These are phyloP conservation scores for Cirrhinus molitorella DNA, from an alignment of 2,797 vertebrate genomes.

Conservation along the genomic window DNA sequence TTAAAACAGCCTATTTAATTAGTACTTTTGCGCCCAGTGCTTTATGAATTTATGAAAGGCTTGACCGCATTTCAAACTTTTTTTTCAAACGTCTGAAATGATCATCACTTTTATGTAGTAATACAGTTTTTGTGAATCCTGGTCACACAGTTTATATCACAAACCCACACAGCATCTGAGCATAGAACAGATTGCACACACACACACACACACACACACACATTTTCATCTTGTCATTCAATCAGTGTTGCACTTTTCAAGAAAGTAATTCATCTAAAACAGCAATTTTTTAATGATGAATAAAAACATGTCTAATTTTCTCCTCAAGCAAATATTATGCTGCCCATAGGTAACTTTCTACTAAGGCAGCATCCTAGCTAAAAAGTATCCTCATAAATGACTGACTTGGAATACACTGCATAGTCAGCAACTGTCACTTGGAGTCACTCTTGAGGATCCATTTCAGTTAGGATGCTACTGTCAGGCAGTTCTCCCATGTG, in stretches of 20 bases:
- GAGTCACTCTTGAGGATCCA: background rate
- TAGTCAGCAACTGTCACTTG: background rate
- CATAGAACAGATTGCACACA: conserved; percentile 14
- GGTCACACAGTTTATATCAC: conserved; percentile 29
- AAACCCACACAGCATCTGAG: conserved; percentile 44
- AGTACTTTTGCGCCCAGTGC: background rate
- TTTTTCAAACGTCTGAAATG: background rate
- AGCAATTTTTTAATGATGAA: background rate
- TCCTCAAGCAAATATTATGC: background rate
- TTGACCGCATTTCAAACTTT: background rate
- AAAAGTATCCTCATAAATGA: background rate
- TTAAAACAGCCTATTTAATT: background rate
- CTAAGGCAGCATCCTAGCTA: background rate
- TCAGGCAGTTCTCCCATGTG: background rate
- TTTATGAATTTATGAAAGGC: conserved; percentile 15
- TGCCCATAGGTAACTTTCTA: background rate
- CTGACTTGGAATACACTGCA: background rate
- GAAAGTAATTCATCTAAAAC: background rate
- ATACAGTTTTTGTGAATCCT: conserved; percentile 4
- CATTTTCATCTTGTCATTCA: background rate
- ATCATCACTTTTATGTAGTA: conserved; percentile 17
- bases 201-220: background rate
- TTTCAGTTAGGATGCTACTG: background rate
- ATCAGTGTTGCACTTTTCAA: background rate
- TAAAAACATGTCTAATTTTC: background rate